phyloP scores from a whole-genome alignment of 2,888 invertebrate species.

The Tromatobia lineatoria region DNA sequence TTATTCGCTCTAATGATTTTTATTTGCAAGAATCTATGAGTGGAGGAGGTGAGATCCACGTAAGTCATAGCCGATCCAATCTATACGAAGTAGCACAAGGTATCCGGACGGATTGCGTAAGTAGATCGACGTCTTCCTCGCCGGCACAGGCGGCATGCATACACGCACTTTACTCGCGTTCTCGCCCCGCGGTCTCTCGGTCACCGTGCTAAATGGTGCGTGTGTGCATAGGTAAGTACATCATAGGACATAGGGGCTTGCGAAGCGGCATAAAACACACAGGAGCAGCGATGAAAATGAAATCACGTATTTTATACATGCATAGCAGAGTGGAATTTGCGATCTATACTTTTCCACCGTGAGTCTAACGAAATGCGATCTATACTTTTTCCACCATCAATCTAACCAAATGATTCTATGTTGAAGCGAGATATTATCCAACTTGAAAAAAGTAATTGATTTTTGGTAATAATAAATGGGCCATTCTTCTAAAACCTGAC shows the following conservation, averaged over 20 bases:
- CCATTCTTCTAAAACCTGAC: background rate
- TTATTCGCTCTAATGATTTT: background rate
- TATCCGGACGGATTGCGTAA: slow-evolving; percentile 68
- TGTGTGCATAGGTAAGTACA: slow-evolving; percentile 8
- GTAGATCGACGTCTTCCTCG: slow-evolving; percentile 72
- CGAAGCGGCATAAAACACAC: background rate
- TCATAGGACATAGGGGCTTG: background rate
- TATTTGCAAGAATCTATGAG: slow-evolving; percentile 23
- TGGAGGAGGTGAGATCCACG: slow-evolving; percentile 37
- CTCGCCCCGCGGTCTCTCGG: slow-evolving; percentile 35
- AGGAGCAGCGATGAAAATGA: background rate
- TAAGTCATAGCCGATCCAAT: slow-evolving; percentile 65
- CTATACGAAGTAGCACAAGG: slow-evolving; percentile 73
- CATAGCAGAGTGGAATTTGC: background rate
- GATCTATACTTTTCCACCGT: background rate
- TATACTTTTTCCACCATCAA: background rate
- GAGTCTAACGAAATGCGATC: background rate
- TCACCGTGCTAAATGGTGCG: slow-evolving; percentile 34
- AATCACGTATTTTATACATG: background rate
- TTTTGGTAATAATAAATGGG: too few species aligned
- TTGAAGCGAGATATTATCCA: background rate
- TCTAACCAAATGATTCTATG: background rate
- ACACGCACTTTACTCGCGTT: slow-evolving; percentile 53
- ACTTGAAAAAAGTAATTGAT: background rate
- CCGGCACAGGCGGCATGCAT: slow-evolving; percentile 30